These are phyloP conservation scores for Gambusia affinis DNA, from an alignment of 2,113 vertebrate species.

Conservation along the genomic window DNA sequence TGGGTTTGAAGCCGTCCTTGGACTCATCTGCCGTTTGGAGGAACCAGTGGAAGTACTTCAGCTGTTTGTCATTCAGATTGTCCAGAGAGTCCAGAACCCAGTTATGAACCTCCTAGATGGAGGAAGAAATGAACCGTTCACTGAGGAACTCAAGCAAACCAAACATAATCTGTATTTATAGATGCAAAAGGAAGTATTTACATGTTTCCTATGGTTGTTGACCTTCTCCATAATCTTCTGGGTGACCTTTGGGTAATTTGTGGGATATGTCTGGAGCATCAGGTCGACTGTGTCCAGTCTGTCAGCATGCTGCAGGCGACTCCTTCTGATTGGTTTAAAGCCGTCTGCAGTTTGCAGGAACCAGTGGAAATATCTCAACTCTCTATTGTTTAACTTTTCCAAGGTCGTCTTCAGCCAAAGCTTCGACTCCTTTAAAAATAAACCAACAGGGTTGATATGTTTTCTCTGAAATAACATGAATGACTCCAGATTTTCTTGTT, in stretches of 20 bases:
- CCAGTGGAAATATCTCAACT: neutral
- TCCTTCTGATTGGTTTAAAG: neutral
- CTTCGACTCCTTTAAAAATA: neutral
- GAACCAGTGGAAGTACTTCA: neutral
- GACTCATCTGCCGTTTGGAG: neutral
- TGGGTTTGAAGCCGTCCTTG: neutral
- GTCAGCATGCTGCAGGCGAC: neutral
- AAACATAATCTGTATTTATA: neutral
- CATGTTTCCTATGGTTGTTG: neutral
- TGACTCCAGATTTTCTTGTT: no score
- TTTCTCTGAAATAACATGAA: no score
- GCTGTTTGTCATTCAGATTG: neutral
- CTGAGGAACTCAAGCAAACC: no score
- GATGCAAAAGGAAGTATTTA: neutral
- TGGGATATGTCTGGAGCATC: neutral
- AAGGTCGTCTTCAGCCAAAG: neutral
- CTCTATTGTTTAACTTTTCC: neutral
- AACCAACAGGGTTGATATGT: neutral
- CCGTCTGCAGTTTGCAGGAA: neutral
- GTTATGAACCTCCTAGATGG: neutral
- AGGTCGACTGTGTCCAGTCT: neutral
- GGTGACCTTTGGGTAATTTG: neutral
- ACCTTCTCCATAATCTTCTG: neutral
- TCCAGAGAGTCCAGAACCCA: neutral
- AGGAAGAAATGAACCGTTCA: neutral